Evolutionary conservation across 2,888 invertebrate genomes (phyloP), one percentile per base, ranked within the genome.

Genomic region (Craniophora ligustri): DNA sequence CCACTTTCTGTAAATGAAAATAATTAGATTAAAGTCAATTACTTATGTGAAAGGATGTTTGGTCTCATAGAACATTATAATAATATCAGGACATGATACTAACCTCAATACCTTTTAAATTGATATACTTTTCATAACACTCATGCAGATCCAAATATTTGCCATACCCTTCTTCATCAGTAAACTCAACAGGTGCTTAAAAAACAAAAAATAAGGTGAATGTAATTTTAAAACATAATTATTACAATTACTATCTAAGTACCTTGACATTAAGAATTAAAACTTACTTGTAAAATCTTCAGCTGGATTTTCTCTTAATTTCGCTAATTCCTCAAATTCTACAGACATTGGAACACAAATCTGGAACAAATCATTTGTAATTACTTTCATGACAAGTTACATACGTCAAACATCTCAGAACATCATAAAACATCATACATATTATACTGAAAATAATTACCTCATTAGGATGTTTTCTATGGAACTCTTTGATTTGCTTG

Each of bases 141-240:
- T 98, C 98, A 88, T 99, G 99, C 35, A 99, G 94, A 91, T 99
- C 99, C 47, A 99, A 94, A 91, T 98, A 99, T 86, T 98, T 98
- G 10, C 99, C 99, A 89, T 99, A 99, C 1, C 99, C 99, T 91
- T 99, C 99, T 89, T 99, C 99, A 90, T 99, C 99, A 3, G 98
- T 98, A 84, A 99, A 99, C 76, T 99, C 99, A 2, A 98, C 98
- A 68, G 99, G 95, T 84, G 96, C 95, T 95, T 76, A 38, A 36
- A 44, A 36, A 35, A 4, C 4, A 6, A 13, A n/a, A 0, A 3
- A 23, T 16, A 16, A 14, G n/a, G 2, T 26, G 5, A 8, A 6
- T 14, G 5, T 10, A 2, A 23, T 8, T 10, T n/a, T 5, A 26
- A 23, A 10, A 10, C 2, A 2, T 10, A 23, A 10, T 26, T 26